Conservation (phyloP, 1,140 invertebrate species). For the Globodera ellingtonae region DNA sequence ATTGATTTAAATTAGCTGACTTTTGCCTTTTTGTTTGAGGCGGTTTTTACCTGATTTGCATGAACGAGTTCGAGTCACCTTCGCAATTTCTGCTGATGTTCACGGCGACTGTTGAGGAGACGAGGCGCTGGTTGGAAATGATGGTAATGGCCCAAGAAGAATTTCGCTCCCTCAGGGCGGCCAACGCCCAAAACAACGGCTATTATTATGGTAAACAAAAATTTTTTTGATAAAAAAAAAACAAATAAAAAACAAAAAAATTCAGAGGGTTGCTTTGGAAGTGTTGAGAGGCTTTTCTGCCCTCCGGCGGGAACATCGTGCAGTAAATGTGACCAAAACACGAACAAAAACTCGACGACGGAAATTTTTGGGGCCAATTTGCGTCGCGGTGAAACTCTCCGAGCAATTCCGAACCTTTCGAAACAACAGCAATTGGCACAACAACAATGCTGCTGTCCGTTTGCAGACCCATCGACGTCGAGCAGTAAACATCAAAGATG, state of each 20-base stretch:
- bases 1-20: background rate
- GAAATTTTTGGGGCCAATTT: background rate
- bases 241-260: background rate
- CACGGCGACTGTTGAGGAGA: slow-evolving; percentile 51
- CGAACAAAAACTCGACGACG: background rate
- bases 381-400: background rate
- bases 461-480: background rate
- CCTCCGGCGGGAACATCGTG: background rate
- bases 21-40: slow-evolving; percentile 32
- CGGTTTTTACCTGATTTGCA: slow-evolving; percentile 54
- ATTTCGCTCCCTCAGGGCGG: slow-evolving; percentile 28
- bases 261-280: slow-evolving; percentile 6
- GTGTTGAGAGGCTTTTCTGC: background rate
- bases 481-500: slow-evolving; percentile 1
- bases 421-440: background rate
- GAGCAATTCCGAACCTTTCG: background rate
- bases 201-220: background rate
- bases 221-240: background rate
- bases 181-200: background rate
- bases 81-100: slow-evolving; percentile 51
- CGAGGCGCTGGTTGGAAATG: slow-evolving; percentile 50
- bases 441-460: slow-evolving; percentile 11
- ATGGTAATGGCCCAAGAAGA: slow-evolving; percentile 52
- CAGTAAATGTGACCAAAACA: background rate
- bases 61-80: slow-evolving; percentile 55